Conservation (phyloP, 2,888 invertebrate species). For the Epistrophe eligans region DNA sequence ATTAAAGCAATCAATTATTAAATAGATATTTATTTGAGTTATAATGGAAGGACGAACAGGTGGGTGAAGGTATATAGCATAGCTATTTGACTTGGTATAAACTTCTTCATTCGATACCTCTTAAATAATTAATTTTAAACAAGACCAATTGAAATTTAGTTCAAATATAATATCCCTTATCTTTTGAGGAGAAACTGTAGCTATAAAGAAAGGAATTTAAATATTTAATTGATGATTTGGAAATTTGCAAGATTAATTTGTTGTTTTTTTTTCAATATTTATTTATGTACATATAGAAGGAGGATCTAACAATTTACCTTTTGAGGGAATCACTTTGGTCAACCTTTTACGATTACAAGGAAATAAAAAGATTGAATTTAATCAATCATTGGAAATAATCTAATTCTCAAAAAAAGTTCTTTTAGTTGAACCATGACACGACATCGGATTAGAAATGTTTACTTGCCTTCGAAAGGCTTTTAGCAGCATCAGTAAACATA, state of each 20-base stretch:
- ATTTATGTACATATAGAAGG: too few species aligned
- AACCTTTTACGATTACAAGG: neutral
- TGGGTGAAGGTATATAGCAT: neutral
- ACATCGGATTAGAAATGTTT: too few species aligned
- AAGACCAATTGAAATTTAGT: neutral
- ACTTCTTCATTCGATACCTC: constrained; percentile 1
- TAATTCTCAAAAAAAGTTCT: too few species aligned
- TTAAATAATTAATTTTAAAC: constrained; percentile 28
- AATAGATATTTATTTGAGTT: constrained; percentile 16
- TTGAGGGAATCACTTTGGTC: neutral
- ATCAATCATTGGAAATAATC: neutral
- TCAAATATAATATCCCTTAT: constrained; percentile 3
- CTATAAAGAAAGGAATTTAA: neutral
- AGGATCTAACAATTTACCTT: too few species aligned
- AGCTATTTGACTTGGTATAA: constrained; percentile 17
- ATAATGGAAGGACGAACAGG: neutral
- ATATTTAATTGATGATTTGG: neutral
- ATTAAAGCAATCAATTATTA: constrained; percentile 41
- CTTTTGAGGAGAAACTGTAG: neutral
- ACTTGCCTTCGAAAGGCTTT: too few species aligned
- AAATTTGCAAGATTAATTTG: neutral
- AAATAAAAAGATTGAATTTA: neutral
- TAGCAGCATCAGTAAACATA: too few species aligned
- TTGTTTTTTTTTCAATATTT: neutral
- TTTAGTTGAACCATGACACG: too few species aligned